Evolutionary conservation across 2,797 vertebrate species (phyloP).

Genomic region (Atherinosoma microstoma): DNA sequence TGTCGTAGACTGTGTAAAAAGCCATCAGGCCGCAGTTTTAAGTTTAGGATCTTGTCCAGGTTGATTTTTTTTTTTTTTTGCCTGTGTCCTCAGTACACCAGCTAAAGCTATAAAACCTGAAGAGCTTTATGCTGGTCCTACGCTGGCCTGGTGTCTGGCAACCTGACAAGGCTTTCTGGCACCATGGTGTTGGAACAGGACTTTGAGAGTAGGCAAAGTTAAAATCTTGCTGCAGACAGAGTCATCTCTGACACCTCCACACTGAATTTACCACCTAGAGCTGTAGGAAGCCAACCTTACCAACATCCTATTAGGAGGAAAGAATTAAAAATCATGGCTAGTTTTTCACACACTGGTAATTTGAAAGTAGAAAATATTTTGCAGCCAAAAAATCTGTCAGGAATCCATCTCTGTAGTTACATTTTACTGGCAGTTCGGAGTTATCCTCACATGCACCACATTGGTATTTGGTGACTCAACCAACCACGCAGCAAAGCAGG

Average conservation of each 20-base stretch:
- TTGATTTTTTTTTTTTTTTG: slow-evolving; percentile 61
- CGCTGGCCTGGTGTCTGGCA: slow-evolving; percentile 65
- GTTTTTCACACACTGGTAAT: not conserved
- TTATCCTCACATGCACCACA: slow-evolving; percentile 10
- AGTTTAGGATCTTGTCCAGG: slow-evolving; percentile 64
- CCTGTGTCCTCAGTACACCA: slow-evolving; percentile 65
- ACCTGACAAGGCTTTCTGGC: slow-evolving; percentile 66
- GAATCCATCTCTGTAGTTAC: not conserved
- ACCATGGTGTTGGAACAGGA: slow-evolving; percentile 55
- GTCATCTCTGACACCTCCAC: slow-evolving; percentile 47
- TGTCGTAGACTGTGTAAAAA: slow-evolving; percentile 57
- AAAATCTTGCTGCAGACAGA: slow-evolving; percentile 71
- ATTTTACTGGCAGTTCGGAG: not conserved
- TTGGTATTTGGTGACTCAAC: slow-evolving; percentile 14
- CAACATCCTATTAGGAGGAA: slow-evolving; percentile 27
- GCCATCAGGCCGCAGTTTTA: slow-evolving; percentile 63
- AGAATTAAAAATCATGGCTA: slow-evolving; percentile 43
- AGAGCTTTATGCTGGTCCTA: slow-evolving; percentile 47
- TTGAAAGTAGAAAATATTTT: not conserved
- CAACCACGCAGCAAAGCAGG: slow-evolving; percentile 30
- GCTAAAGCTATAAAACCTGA: slow-evolving; percentile 64
- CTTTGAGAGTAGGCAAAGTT: slow-evolving; percentile 74
- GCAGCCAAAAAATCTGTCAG: not conserved
- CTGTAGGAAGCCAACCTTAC: slow-evolving; percentile 41
- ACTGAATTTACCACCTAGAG: slow-evolving; percentile 60